These are phyloP conservation scores for Clarias fuscus DNA, from an alignment of 2,797 vertebrate genomes.

Conservation along the genomic window DNA sequence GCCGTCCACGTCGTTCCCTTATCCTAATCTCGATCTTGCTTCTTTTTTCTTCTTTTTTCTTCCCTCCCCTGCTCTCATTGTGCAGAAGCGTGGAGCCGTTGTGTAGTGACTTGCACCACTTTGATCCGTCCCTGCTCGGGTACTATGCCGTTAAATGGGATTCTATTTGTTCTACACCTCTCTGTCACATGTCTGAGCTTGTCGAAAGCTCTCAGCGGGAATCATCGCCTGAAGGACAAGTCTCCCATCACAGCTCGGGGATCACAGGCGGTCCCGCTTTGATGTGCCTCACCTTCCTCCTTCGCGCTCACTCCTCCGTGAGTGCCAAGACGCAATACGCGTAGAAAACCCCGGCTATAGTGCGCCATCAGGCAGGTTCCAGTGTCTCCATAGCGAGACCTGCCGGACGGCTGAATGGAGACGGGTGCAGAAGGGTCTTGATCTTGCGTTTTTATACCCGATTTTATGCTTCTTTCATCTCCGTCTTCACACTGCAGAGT, in stretches of 20 bases:
- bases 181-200: conserved; percentile 4
- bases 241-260: conserved; percentile 44
- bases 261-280: conserved; percentile 49
- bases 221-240: conserved; percentile 37
- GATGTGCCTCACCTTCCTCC: conserved; percentile 29
- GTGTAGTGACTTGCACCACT: not conserved
- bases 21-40: not conserved
- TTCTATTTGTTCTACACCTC: conserved; percentile 10
- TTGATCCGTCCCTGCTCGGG: conserved; percentile 14
- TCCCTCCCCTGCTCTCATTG: not conserved
- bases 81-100: not conserved
- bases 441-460: not conserved
- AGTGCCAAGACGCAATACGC: conserved; percentile 11
- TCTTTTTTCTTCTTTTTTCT: not conserved
- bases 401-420: not conserved
- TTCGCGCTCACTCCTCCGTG: not conserved
- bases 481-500: conserved; percentile 16
- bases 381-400: not conserved
- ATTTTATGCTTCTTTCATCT: conserved; percentile 46
- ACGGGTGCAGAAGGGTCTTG: not conserved
- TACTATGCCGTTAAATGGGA: not conserved
- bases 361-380: not conserved
- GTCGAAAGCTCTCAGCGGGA: conserved; percentile 39
- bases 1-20: not conserved
- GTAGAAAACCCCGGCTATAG: conserved; percentile 19